phyloP scores from a whole-genome alignment of 2,113 vertebrate genomes.

The Corythoichthys haematopterus region DNA sequence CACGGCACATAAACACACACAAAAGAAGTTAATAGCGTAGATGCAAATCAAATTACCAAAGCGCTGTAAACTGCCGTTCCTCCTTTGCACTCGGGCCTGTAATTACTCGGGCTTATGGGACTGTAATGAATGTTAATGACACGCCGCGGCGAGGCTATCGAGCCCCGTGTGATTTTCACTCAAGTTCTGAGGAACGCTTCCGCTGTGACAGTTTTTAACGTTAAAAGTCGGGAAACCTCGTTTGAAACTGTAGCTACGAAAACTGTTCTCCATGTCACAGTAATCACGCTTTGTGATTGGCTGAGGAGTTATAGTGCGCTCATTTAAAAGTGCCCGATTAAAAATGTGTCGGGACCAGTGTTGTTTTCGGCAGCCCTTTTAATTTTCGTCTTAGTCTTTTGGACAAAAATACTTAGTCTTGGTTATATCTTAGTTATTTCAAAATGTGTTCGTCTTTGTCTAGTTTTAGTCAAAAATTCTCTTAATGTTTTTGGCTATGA shows the following conservation, averaged over 20 bases:
- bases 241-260: background rate
- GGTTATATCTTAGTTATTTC: no score
- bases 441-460: no score
- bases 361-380: no score
- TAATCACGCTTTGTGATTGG: no score
- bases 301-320: no score
- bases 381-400: no score
- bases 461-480: no score
- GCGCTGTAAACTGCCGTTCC: slow-evolving; percentile 78
- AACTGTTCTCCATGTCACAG: no score
- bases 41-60: slow-evolving; percentile 80
- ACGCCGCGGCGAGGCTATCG: slow-evolving; percentile 65
- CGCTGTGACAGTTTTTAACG: background rate
- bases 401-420: no score
- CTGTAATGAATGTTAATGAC: slow-evolving; percentile 80
- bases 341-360: no score
- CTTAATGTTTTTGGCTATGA: no score
- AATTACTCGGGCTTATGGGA: slow-evolving; percentile 77
- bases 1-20: slow-evolving; percentile 81
- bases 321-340: no score
- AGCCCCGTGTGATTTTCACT: slow-evolving; percentile 60
- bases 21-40: slow-evolving; percentile 83
- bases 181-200: slow-evolving; percentile 48
- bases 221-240: background rate
- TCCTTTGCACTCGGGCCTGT: slow-evolving; percentile 74